phyloP scores from a whole-genome alignment of 2,888 invertebrate species.

The Aleiodes alternator region DNA sequence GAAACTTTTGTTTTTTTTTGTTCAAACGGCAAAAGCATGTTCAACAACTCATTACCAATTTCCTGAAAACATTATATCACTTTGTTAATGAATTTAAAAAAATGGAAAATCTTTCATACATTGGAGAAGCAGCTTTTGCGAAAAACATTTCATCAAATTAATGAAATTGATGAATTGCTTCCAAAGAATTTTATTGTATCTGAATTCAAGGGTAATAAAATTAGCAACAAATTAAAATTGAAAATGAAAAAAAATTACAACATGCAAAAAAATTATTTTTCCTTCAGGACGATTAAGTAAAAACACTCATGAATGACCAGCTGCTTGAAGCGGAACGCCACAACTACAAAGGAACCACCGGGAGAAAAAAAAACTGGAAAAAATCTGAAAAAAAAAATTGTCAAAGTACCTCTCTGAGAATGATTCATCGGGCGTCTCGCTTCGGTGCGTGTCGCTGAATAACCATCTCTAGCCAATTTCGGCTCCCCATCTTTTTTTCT shows the following conservation, averaged over 20 bases:
- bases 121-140: too few species aligned
- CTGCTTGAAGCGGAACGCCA: slow-evolving; percentile 40
- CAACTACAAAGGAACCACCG: slow-evolving; percentile 33
- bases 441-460: slow-evolving; percentile 43
- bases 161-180: too few species aligned
- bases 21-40: too few species aligned
- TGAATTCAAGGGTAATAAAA: too few species aligned
- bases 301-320: slow-evolving; percentile 39
- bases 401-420: slow-evolving; percentile 47
- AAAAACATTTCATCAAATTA: too few species aligned
- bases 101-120: too few species aligned
- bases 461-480: slow-evolving; percentile 51
- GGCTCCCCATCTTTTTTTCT: slow-evolving; percentile 48
- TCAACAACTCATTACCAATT: too few species aligned
- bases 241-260: slow-evolving; percentile 3
- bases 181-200: too few species aligned
- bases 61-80: too few species aligned
- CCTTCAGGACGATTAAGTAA: slow-evolving; percentile 71
- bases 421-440: slow-evolving; percentile 42
- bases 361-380: slow-evolving; percentile 9
- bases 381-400: slow-evolving; percentile 24
- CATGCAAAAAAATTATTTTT: slow-evolving; percentile 42
- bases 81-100: too few species aligned
- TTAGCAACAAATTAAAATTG: not conserved
- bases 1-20: too few species aligned